Evolutionary conservation across 2,113 vertebrate species (phyloP), one percentile per base, ranked within the genome.

Genomic region (Symphodus melops): DNA sequence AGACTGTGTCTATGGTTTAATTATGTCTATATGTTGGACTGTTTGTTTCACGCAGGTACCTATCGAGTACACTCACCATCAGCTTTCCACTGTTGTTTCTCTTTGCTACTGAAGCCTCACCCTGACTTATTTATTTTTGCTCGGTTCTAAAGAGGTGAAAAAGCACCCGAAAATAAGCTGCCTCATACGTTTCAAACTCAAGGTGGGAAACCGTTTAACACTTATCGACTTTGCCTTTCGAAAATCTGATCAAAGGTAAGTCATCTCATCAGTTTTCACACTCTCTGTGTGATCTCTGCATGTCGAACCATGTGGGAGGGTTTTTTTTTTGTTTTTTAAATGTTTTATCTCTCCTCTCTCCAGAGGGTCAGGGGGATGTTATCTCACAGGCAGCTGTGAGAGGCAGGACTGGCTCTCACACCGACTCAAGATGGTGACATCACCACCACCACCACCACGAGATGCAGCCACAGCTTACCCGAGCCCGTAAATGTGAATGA

Each of bases 371-470:
- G 33, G 65, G 74, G 41, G 68, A 62, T 85, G 84, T 69, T 86
- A 87, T 88, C 83, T 91, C 37, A 12, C 89, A 88, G 56, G 84
- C 85, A 84, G 83, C 89, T 90, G 89, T 83, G 66, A 92, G 85
- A 81, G 55, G 63, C 67, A 75, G 72, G 68, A 59, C 79, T 44
- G 36, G n/a, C 70, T 72, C 83, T 77, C 79, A 87, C 62, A 59
- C 73, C 67, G 82, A 83, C 70, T 69, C 70, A 65, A 81, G 53
- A 76, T 58, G 44, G 53, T 86, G 86, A 87, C 81, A 80, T 86
- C 68, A 85, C 71, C 67, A 79, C 55, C 55, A 73, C 28, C 28
- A 33, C 28, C 28, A 33, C 55, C 55, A 73, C 13, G 23, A 72
- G 55, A 55, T 57, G 3, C 21, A 13, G 60, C 48, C 58, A 58